phyloP scores from a whole-genome alignment of 2,888 invertebrate species.

The Megastigmus dorsalis region DNA sequence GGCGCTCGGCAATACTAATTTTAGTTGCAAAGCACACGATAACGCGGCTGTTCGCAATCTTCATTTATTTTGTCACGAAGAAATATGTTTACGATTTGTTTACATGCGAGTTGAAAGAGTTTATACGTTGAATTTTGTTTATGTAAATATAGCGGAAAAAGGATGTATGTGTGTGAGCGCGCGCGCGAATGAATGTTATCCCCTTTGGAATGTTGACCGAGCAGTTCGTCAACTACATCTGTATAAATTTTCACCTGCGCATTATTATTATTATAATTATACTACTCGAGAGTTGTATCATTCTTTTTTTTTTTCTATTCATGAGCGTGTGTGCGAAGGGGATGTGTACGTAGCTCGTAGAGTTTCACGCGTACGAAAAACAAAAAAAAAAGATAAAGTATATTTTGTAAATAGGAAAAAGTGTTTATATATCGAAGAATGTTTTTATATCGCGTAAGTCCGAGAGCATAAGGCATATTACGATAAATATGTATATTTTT shows the following conservation, averaged over 20 bases:
- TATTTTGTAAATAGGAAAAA: conserved; percentile 47
- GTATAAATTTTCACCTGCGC: conserved; percentile 51
- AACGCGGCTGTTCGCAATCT: conserved; percentile 33
- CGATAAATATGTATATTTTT: conserved; percentile 51
- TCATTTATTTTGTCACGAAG: conserved; percentile 16
- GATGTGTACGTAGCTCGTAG: conserved; percentile 8
- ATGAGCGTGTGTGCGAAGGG: conserved; percentile 23
- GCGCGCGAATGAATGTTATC: conserved; percentile 7
- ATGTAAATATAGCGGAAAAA: conserved; percentile 58
- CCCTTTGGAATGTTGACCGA: conserved; percentile 47
- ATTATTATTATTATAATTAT: too few species aligned
- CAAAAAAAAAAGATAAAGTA: too few species aligned
- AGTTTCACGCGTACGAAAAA: conserved; percentile 18
- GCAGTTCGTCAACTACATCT: conserved; percentile 58
- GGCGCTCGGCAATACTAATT: conserved; percentile 43
- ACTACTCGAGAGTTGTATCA: conserved; percentile 34
- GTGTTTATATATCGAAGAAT: conserved; percentile 36
- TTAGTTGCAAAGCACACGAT: conserved; percentile 19
- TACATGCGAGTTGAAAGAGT: conserved; percentile 57
- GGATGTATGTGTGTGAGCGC: not conserved
- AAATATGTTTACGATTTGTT: conserved; percentile 51
- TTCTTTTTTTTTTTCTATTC: conserved; percentile 4
- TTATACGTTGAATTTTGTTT: conserved; percentile 60
- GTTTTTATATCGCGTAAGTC: conserved; percentile 38
- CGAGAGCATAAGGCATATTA: not conserved